Percentiles rank a stretch among this genome's conserved stretches.
Evolutionary conservation across 2,888 invertebrate genomes (phyloP).

Genomic region (Troides helena): DNA sequence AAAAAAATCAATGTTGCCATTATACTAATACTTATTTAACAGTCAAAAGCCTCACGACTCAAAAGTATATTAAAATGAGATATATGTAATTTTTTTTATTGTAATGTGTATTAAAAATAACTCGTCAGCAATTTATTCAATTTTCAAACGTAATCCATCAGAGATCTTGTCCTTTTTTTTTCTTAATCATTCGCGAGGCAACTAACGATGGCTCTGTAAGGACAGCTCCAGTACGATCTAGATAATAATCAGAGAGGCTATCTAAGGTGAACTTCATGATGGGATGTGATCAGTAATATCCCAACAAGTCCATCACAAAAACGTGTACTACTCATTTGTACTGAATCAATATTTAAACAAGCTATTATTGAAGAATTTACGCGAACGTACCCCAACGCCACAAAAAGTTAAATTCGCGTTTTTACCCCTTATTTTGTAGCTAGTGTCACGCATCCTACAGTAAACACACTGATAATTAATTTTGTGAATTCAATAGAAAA

Average conservation of each 20-base stretch:
- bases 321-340: slow-evolving; percentile 15
- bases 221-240: slow-evolving; percentile 24
- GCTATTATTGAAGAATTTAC: slow-evolving; percentile 11
- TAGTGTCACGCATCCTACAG: no score
- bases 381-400: neutral
- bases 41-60: no score
- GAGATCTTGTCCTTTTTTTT: slow-evolving; percentile 16
- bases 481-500: no score
- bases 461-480: no score
- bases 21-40: no score
- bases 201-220: slow-evolving; percentile 26
- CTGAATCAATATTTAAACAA: slow-evolving; percentile 18
- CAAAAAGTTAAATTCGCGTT: neutral
- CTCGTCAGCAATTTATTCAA: slow-evolving; percentile 18
- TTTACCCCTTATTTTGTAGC: no score
- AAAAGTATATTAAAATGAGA: no score
- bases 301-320: slow-evolving; percentile 12
- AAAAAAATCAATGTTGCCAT: no score
- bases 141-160: slow-evolving; percentile 5
- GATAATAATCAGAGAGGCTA: slow-evolving; percentile 28
- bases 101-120: neutral
- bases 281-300: slow-evolving; percentile 27
- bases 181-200: neutral
- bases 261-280: slow-evolving; percentile 28
- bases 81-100: no score